Evolutionary conservation across 1,140 invertebrate species (phyloP), one percentile per base, ranked within the genome.

Genomic region (Brachionus manjavacas): DNA sequence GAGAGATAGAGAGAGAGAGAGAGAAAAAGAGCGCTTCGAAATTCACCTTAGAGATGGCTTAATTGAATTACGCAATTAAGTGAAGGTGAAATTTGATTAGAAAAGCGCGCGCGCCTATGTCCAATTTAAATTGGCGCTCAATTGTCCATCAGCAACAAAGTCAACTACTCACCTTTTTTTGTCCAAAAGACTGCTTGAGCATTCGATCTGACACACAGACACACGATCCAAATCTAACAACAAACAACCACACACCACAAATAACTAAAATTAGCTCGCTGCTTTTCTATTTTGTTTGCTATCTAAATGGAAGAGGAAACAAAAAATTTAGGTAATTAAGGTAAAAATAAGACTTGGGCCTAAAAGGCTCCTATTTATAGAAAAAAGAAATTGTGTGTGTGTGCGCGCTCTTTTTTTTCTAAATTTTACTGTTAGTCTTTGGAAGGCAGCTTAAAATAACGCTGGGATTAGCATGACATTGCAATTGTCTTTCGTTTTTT

Each of bases 401-500:
- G 28, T 31, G 3, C 3, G 28, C 28, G 28, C n/a, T n/a, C n/a
- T n/a, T n/a, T n/a, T n/a, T n/a, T 68, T 68, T 68, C 64, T 68
- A 68, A 68, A 68, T 68, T 68, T 68, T 68, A 68, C 66, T 28
- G 66, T 68, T 68, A 68, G 66, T 68, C 52, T 60, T 60, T 60
- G 52, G 52, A 55, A 49, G 2, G 14, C 46, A 14, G 46, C 46
- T 23, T 60, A 60, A 60, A 60, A 60, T 60, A 60, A 60, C n/a
- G 52, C 52, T 20, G 16, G 52, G 52, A 60, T 60, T 60, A 60
- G 52, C 20, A 0, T 23, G 52, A 55, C 52, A 23, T 55, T 55
- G 52, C 16, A 8, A 16, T 3, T 14, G 46, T 52, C 46, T n/a
- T 14, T 60, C 20, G 14, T 46, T 46, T 8, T 20, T 20, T n/a